phyloP scores from a whole-genome alignment of 2,888 invertebrate genomes.

The Matsumyia berberina region DNA sequence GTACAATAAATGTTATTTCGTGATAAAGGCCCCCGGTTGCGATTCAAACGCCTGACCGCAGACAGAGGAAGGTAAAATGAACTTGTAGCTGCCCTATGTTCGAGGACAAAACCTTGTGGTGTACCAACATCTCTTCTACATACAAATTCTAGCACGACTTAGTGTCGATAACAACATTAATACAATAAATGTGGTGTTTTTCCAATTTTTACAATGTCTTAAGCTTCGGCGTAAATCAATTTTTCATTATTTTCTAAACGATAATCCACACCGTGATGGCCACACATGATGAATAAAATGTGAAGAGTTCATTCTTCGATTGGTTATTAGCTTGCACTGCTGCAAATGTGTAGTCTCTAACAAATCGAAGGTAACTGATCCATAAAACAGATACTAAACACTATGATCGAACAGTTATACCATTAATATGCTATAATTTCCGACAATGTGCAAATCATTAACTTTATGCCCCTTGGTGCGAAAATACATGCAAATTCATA shows the following conservation, averaged over 20 bases:
- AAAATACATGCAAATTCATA: slow-evolving; percentile 9
- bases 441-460: slow-evolving; percentile 27
- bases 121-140: too few relatives aligned
- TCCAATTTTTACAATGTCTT: neutral
- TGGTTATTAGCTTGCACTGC: neutral
- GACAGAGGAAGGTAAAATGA: too few relatives aligned
- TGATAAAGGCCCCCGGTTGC: too few relatives aligned
- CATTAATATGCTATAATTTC: slow-evolving; percentile 14
- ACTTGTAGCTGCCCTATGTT: too few relatives aligned
- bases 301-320: neutral
- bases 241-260: neutral
- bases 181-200: neutral
- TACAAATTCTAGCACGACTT: neutral
- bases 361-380: slow-evolving; percentile 6
- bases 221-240: neutral
- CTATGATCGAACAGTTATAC: neutral
- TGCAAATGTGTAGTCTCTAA: neutral
- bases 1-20: too few relatives aligned
- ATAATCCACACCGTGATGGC: neutral
- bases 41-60: too few relatives aligned
- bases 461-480: slow-evolving; percentile 15
- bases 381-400: slow-evolving; percentile 6
- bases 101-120: too few relatives aligned
- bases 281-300: neutral
- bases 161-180: neutral